Percentiles rank a stretch among this genome's conserved stretches.
Conservation (phyloP, 2,888 invertebrate species). For the Gerosis bhagava region DNA sequence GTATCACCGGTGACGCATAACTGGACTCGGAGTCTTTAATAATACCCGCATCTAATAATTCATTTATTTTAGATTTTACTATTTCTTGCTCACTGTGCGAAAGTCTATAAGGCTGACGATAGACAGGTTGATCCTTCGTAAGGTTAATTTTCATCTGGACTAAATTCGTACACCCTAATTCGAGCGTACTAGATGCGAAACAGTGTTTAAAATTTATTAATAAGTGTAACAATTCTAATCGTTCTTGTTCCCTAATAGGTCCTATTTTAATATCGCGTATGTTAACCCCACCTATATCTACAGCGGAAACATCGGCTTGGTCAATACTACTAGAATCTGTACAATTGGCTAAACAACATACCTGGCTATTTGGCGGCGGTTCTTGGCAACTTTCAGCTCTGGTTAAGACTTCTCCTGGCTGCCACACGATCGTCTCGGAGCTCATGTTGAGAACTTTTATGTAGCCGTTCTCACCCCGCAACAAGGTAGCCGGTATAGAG, state of each 20-base stretch:
- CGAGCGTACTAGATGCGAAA: conserved; percentile 31
- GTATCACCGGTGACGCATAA: conserved; percentile 2
- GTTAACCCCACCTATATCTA: conserved; percentile 20
- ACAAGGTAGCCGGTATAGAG: conserved; percentile 35
- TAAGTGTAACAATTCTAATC: conserved; percentile 17
- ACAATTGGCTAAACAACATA: background rate
- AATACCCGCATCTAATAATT: conserved; percentile 28
- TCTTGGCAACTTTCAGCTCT: conserved; percentile 28
- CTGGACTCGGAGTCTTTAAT: conserved; percentile 3
- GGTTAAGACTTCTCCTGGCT: conserved; percentile 19
- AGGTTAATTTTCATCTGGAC: conserved; percentile 34
- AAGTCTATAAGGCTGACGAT: conserved; percentile 30
- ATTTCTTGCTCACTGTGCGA: conserved; percentile 26
- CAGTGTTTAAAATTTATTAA: conserved; percentile 23
- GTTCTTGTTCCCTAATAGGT: conserved; percentile 18
- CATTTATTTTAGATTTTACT: conserved; percentile 29
- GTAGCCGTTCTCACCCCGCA: conserved; percentile 33
- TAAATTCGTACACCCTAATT: conserved; percentile 34
- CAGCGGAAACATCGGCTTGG: background rate
- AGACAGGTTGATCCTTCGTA: conserved; percentile 28
- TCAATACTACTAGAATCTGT: too few species aligned
- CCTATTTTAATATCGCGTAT: conserved; percentile 22
- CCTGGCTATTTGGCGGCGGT: background rate
- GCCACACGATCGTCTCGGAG: conserved; percentile 20
- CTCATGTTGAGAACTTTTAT: conserved; percentile 37